These are phyloP conservation scores for Protaetia brevitarsis DNA, from an alignment of 1,140 invertebrate species.

Conservation along the genomic window DNA sequence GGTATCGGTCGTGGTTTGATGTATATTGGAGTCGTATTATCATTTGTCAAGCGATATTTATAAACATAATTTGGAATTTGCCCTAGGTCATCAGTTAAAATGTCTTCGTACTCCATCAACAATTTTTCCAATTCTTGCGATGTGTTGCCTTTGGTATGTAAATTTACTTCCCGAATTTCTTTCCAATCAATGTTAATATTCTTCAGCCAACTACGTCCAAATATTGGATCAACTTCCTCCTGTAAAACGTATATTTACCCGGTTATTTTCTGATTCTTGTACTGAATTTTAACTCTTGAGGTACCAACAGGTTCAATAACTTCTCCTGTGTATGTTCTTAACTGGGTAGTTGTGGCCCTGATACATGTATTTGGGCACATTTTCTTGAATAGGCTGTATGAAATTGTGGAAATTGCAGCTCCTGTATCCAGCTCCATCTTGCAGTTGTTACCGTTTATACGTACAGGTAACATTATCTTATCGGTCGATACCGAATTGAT, in stretches of 20 bases:
- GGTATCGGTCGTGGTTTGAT: no score
- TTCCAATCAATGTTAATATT: not conserved
- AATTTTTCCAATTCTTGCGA: not conserved
- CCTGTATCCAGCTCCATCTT: no score
- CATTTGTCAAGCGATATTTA: no score
- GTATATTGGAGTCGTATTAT: no score
- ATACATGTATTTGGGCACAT: no score
- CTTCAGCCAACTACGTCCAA: not conserved
- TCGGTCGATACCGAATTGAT: no score
- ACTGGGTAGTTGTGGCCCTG: not conserved
- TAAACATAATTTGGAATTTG: not conserved
- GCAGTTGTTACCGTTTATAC: no score
- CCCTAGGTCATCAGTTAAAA: not conserved
- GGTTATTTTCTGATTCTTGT: not conserved
- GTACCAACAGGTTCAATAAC: not conserved
- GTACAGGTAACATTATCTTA: no score
- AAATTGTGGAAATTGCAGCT: no score
- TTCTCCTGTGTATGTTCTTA: not conserved
- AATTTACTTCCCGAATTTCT: not conserved
- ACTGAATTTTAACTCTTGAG: not conserved
- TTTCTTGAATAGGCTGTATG: no score
- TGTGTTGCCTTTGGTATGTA: not conserved
- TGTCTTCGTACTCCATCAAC: not conserved
- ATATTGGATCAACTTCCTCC: not conserved
- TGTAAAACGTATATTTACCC: not conserved